Percentiles rank a stretch among this genome's conserved stretches.
phyloP scores from a whole-genome alignment of 2,797 vertebrate genomes.

The Girardinus metallicus region DNA sequence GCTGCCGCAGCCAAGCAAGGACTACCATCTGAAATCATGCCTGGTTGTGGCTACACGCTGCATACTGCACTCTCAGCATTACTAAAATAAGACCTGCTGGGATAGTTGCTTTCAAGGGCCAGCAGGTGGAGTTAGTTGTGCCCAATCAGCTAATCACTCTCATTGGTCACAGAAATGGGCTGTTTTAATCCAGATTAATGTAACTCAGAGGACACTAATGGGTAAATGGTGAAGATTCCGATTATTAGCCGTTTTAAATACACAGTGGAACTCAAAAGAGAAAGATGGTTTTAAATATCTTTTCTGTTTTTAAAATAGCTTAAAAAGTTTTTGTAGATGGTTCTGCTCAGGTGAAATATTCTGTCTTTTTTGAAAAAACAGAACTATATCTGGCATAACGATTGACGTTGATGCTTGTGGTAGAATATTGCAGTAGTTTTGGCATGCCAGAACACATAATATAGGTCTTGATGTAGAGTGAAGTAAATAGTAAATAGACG shows the following conservation, averaged over 20 bases:
- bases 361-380: neutral
- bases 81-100: neutral
- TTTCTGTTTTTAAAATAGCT: neutral
- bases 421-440: neutral
- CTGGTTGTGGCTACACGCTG: slow-evolving; percentile 12
- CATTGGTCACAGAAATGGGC: slow-evolving; percentile 44
- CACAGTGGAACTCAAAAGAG: slow-evolving; percentile 32
- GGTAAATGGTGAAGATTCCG: slow-evolving; percentile 60
- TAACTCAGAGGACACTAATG: slow-evolving; percentile 52
- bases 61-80: slow-evolving; percentile 5
- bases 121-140: slow-evolving; percentile 25
- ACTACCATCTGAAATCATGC: slow-evolving; percentile 26
- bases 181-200: slow-evolving; percentile 72
- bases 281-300: slow-evolving; percentile 4
- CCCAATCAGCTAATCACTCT: slow-evolving; percentile 47
- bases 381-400: neutral
- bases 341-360: neutral
- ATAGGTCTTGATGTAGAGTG: neutral
- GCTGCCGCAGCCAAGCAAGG: slow-evolving; percentile 42
- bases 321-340: neutral
- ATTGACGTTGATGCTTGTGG: neutral
- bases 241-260: slow-evolving; percentile 70
- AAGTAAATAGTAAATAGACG: neutral
- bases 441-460: neutral
- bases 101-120: slow-evolving; percentile 20